Base-by-base conservation (phyloP, 1,140 invertebrate genomes). In the Subanguina moxae region DNA sequence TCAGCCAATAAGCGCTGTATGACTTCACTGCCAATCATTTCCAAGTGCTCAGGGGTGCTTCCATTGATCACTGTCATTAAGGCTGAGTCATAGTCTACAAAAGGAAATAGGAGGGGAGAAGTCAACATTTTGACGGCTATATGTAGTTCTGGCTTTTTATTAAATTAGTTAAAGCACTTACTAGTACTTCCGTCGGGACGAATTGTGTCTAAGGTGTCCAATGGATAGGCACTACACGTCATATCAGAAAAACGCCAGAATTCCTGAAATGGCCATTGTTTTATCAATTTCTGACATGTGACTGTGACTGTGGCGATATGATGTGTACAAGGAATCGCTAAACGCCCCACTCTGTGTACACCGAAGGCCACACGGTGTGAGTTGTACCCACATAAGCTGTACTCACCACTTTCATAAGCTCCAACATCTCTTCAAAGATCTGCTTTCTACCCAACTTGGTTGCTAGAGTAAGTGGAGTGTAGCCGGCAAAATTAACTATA, bases 181-280 rank as follows among this genome's bases (percentile, higher is more conserved):
- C 93, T 96, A 74, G 92, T 95, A 80, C 90, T 87, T 68, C 94
- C 94, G 83, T 93, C 90, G 9, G 93, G 91, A 61, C 91, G 84
- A 65, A 98, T 88, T 0, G 94, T 97, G 84, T 98, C 95, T 75
- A 98, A 85, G 19, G 93, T 92, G 84, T 93, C 93, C 1, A 98
- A 85, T 0, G 94, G 93, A 85, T 98, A 97, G 0, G 91, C 92
- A 15, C 93, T 96, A 84, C 94, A 98, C n/a, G 92, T 96, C 76
- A 97, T 96, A 82, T 97, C 97, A 76, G 92, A 95, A 84, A 97
- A 98, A 46, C 94, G 86, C 95, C 95, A 98, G 84, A 97, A 95
- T 85, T 97, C 94, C 83, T 84, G 48, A 15, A 52, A 52, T 45
- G n/a, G n/a, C n/a, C n/a, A n/a, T n/a, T n/a, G n/a, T n/a, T n/a